phyloP scores from a whole-genome alignment of 2,797 vertebrate genomes.

The Galago senegalensis region DNA sequence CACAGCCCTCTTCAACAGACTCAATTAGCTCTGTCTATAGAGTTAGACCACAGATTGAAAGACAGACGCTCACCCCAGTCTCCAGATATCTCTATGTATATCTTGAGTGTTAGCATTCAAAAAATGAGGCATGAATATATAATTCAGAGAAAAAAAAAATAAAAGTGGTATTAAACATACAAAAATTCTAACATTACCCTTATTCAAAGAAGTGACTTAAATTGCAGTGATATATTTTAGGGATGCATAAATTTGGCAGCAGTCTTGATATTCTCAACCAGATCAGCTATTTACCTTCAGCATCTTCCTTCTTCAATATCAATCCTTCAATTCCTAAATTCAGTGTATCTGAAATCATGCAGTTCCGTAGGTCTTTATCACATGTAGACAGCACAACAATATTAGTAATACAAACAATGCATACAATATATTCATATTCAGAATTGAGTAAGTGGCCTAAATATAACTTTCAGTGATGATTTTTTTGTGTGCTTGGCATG shows the following conservation, averaged over 20 bases:
- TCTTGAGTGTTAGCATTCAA: conserved; percentile 15
- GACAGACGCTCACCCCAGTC: background rate
- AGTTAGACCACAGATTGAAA: conserved; percentile 40
- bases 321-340: background rate
- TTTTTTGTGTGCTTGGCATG: background rate
- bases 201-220: conserved; percentile 35
- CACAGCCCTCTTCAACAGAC: conserved; percentile 47
- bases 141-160: conserved; percentile 22
- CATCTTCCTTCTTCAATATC: background rate
- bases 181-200: background rate
- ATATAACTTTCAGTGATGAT: background rate
- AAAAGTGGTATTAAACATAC: background rate
- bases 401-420: background rate
- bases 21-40: conserved; percentile 42
- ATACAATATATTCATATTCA: background rate
- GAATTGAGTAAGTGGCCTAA: background rate
- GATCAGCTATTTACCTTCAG: background rate
- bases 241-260: background rate
- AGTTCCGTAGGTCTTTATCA: background rate
- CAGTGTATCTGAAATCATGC: background rate
- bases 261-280: background rate
- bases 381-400: background rate
- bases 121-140: background rate
- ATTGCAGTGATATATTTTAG: background rate
- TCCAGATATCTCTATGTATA: background rate